Evolutionary conservation across 1,140 invertebrate genomes (phyloP).

Genomic region (Drosophila neocordata): DNA sequence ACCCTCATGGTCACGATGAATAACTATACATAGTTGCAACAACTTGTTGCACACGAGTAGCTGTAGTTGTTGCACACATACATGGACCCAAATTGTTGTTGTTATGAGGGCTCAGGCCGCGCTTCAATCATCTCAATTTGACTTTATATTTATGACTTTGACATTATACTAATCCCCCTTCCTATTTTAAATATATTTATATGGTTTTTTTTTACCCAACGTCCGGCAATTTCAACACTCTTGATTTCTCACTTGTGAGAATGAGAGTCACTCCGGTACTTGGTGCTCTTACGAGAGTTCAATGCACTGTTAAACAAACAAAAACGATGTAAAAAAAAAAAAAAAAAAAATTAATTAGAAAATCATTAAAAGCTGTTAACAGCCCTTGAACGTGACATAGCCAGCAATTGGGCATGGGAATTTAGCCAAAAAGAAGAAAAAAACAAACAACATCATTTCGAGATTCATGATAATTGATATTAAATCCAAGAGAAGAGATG

Average conservation of each 20-base stretch:
- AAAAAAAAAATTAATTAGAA: slow-evolving; percentile 74
- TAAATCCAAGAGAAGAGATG: slow-evolving; percentile 23
- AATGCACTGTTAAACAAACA: slow-evolving; percentile 44
- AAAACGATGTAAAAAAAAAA: slow-evolving; percentile 22
- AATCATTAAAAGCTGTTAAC: slow-evolving; percentile 61
- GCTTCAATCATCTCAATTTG: slow-evolving; percentile 69
- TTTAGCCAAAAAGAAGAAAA: slow-evolving; percentile 30
- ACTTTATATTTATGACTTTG: slow-evolving; percentile 55
- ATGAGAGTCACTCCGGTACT: slow-evolving; percentile 7
- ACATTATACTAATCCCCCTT: slow-evolving; percentile 53
- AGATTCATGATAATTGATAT: slow-evolving; percentile 43
- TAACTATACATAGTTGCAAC: slow-evolving; percentile 50
- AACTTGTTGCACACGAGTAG: slow-evolving; percentile 40
- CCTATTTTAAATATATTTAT: background rate
- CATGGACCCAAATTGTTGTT: slow-evolving; percentile 36
- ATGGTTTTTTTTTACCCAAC: background rate
- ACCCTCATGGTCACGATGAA: slow-evolving; percentile 66
- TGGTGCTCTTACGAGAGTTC: slow-evolving; percentile 33
- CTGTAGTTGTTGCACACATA: background rate
- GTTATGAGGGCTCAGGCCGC: slow-evolving; percentile 56
- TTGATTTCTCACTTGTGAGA: slow-evolving; percentile 62
- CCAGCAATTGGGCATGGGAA: slow-evolving; percentile 48
- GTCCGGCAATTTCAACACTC: slow-evolving; percentile 26
- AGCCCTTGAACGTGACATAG: slow-evolving; percentile 48
- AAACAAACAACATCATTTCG: background rate